Evolutionary conservation across 2,888 invertebrate species (phyloP).

Genomic region (Limnephilus marmoratus): DNA sequence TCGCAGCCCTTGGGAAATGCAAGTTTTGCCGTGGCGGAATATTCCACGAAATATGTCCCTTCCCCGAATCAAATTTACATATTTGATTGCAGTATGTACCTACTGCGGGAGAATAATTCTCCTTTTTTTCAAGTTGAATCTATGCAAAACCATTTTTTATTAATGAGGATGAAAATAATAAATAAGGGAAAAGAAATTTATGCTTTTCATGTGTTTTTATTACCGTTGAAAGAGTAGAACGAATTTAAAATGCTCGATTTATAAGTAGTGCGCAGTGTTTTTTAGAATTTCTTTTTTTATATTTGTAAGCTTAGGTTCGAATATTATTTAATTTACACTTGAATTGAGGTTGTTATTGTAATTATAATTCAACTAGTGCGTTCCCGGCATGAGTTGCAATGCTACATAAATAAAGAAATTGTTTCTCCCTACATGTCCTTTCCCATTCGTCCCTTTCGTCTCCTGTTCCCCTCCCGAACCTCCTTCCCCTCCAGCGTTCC

Average conservation of each 20-base stretch:
- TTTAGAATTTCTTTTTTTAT: too few species aligned
- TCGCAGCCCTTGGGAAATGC: constrained; percentile 28
- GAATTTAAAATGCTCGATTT: not conserved
- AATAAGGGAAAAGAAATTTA: not conserved
- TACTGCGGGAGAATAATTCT: not conserved
- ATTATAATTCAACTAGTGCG: too few species aligned
- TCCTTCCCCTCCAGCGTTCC: too few species aligned
- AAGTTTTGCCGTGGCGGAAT: constrained; percentile 21
- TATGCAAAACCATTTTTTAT: not conserved
- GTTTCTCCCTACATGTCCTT: too few species aligned
- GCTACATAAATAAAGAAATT: too few species aligned
- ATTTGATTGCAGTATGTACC: constrained; percentile 42
- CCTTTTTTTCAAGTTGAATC: not conserved
- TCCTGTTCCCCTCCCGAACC: too few species aligned
- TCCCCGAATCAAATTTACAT: constrained; percentile 39
- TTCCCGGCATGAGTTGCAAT: too few species aligned
- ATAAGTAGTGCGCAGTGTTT: not conserved
- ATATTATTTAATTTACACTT: too few species aligned
- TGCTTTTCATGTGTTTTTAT: not conserved
- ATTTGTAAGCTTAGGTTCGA: too few species aligned
- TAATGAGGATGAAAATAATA: not conserved
- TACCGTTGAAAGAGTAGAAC: not conserved
- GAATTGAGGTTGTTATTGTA: too few species aligned
- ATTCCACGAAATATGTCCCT: constrained; percentile 35
- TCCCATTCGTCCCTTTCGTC: too few species aligned